Conservation (phyloP, 2,888 invertebrate genomes). For the Trimorus sp. region DNA sequence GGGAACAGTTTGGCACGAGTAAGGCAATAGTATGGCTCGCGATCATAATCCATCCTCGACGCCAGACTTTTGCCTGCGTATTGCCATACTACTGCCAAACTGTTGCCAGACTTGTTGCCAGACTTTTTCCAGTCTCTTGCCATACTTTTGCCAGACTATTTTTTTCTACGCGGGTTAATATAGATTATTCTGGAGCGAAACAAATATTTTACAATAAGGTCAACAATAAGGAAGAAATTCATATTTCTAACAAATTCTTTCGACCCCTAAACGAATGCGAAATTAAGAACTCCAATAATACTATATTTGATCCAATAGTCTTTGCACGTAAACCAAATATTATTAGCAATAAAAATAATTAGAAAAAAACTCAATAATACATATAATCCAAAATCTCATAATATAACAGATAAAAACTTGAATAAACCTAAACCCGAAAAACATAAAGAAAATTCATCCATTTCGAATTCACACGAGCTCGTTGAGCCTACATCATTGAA, state of each 20-base stretch:
- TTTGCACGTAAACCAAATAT: background rate
- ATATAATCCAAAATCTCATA: background rate
- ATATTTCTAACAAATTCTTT: background rate
- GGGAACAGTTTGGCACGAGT: no score
- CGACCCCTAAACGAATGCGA: background rate
- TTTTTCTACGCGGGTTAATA: conserved; percentile 27
- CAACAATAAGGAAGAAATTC: background rate
- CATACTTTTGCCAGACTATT: no score
- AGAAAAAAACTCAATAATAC: background rate
- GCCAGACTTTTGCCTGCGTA: no score
- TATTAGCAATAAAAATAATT: background rate
- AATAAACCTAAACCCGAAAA: no score
- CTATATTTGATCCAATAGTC: background rate
- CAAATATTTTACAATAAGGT: background rate
- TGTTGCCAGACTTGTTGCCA: no score
- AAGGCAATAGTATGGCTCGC: no score
- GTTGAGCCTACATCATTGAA: no score
- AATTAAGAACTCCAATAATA: background rate
- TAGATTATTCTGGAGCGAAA: background rate
- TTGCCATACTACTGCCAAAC: no score
- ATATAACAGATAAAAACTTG: background rate
- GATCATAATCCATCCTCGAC: no score
- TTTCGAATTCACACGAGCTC: no score
- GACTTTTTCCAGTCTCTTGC: no score
- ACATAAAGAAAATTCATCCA: no score